Evolutionary conservation across 2,113 vertebrate genomes (phyloP).

Genomic region (Cyprinodon variegatus): DNA sequence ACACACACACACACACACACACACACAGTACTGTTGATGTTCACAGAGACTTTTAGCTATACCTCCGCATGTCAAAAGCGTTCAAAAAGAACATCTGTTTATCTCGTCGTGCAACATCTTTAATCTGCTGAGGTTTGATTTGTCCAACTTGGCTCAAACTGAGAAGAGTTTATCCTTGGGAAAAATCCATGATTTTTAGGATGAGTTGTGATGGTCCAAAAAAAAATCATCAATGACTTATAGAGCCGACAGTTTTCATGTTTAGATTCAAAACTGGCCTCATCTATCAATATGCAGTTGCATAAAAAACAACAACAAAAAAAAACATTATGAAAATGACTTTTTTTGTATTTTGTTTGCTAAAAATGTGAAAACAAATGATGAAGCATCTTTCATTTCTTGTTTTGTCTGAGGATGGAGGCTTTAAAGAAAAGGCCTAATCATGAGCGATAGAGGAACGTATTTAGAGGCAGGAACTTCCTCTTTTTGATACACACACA

Average conservation of each 20-base stretch:
- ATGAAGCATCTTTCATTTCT: slow-evolving; percentile 6
- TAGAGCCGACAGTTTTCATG: not conserved
- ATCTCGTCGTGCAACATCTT: not conserved
- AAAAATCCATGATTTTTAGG: not conserved
- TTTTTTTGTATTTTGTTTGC: not conserved
- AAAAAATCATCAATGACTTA: not conserved
- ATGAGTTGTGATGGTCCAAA: not conserved
- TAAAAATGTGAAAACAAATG: slow-evolving; percentile 6
- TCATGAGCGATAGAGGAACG: slow-evolving; percentile 10
- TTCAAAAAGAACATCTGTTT: not conserved
- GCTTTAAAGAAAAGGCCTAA: not conserved
- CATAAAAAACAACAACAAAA: not conserved
- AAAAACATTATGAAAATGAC: not conserved
- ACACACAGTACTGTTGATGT: not conserved
- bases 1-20: too few relatives aligned
- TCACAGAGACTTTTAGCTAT: not conserved
- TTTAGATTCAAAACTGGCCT: not conserved
- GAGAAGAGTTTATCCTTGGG: not conserved
- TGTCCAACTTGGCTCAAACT: not conserved
- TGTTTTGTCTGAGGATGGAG: not conserved
- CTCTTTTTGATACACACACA: not conserved
- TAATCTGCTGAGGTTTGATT: not conserved
- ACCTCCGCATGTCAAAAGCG: slow-evolving; percentile 7
- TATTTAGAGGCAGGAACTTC: not conserved
- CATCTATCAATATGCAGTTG: not conserved